Percentiles rank a stretch among this genome's conserved stretches.
Evolutionary conservation across 2,888 invertebrate genomes (phyloP).

Genomic region (Caenorhabditis plicata): DNA sequence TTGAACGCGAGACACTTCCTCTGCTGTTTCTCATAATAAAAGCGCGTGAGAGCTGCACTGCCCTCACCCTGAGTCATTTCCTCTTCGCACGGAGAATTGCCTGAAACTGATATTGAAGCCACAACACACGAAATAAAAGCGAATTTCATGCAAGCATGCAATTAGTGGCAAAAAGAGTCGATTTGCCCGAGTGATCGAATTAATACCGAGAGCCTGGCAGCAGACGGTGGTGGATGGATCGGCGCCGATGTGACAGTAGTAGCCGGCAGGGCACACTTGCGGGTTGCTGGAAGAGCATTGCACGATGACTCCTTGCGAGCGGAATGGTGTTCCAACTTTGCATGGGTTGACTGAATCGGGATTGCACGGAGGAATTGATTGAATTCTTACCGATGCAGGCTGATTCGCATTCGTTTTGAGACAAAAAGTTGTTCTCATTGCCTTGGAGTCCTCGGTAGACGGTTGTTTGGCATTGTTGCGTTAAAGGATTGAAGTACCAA

Average conservation of each 20-base stretch:
- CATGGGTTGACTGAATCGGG: slow-evolving; percentile 61
- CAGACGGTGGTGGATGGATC: slow-evolving; percentile 55
- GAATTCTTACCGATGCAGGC: slow-evolving; percentile 37
- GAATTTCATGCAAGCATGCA: not conserved
- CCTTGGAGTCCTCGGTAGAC: slow-evolving; percentile 56
- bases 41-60: slow-evolving; percentile 41
- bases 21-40: slow-evolving; percentile 51
- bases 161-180: not conserved
- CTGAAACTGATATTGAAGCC: slow-evolving; percentile 11
- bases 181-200: not conserved
- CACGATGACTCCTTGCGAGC: slow-evolving; percentile 54
- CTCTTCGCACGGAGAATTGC: slow-evolving; percentile 55
- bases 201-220: slow-evolving; percentile 59
- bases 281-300: slow-evolving; percentile 58
- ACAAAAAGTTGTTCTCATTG: slow-evolving; percentile 62
- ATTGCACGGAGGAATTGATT: not conserved
- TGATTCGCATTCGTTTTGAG: slow-evolving; percentile 55
- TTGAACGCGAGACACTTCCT: slow-evolving; percentile 56
- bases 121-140: not conserved
- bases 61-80: slow-evolving; percentile 58
- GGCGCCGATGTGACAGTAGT: slow-evolving; percentile 64
- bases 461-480: slow-evolving; percentile 58
- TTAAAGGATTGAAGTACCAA: slow-evolving; percentile 62
- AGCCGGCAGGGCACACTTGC: slow-evolving; percentile 58
- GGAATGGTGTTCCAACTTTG: slow-evolving; percentile 59